These are phyloP conservation scores for Vanessa cardui DNA, from an alignment of 2,888 invertebrate species.

Conservation along the genomic window DNA sequence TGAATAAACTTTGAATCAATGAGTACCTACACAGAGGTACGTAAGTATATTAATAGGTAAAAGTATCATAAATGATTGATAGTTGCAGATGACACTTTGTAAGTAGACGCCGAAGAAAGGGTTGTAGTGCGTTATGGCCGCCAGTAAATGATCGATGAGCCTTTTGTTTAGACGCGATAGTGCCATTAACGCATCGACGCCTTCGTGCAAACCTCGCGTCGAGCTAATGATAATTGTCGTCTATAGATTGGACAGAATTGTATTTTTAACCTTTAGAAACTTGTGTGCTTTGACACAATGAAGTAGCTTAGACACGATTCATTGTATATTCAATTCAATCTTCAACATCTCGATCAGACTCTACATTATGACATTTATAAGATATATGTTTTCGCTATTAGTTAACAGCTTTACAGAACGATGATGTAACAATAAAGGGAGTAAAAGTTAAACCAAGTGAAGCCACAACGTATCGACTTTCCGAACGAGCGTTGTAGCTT, in stretches of 20 bases:
- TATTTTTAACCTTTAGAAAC: background rate
- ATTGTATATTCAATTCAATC: no score
- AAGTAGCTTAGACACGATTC: no score
- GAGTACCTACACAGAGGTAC: background rate
- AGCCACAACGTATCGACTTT: no score
- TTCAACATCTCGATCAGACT: no score
- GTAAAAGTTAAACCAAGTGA: background rate
- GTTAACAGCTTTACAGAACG: background rate
- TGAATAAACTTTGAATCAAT: no score
- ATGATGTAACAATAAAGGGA: background rate
- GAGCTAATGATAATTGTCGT: slow-evolving; percentile 19
- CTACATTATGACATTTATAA: no score
- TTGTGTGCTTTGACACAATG: no score
- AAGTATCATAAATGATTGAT: slow-evolving; percentile 38
- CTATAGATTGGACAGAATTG: slow-evolving; percentile 4
- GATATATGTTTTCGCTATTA: no score
- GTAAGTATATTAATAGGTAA: slow-evolving; percentile 1
- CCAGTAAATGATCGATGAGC: slow-evolving; percentile 73
- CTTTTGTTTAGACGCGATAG: slow-evolving; percentile 53
- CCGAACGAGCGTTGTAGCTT: background rate
- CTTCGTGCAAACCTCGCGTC: background rate
- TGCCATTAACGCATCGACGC: slow-evolving; percentile 54
- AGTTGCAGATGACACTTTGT: slow-evolving; percentile 34
- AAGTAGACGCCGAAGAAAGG: slow-evolving; percentile 53
- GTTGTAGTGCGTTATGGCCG: slow-evolving; percentile 63